phyloP scores from a whole-genome alignment of 2,888 invertebrate genomes.

The Amphimallon solstitiale region DNA sequence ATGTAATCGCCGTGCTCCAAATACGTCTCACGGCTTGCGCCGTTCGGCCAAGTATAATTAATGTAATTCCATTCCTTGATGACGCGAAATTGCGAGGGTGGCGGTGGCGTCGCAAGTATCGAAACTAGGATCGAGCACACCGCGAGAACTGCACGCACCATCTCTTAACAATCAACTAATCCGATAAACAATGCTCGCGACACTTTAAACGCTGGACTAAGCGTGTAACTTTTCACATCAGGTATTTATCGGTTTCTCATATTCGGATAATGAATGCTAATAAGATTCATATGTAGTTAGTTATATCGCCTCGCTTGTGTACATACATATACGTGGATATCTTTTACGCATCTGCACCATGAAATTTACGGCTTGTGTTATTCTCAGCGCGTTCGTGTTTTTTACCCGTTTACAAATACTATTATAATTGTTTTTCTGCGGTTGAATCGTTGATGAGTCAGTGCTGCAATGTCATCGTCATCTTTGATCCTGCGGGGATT shows the following conservation, averaged over 20 bases:
- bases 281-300: constrained; percentile 8
- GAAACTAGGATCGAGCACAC: not conserved
- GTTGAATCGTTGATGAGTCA: not conserved
- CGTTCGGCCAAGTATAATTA: constrained; percentile 75
- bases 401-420: not conserved
- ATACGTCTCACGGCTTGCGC: constrained; percentile 67
- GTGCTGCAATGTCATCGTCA: not conserved
- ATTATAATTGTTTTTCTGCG: not conserved
- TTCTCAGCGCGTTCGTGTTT: constrained; percentile 4
- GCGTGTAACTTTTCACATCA: constrained; percentile 5
- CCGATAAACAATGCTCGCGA: not conserved
- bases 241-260: constrained; percentile 25
- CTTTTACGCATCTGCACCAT: no score
- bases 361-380: constrained; percentile 11
- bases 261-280: constrained; percentile 26
- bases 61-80: constrained; percentile 79
- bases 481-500: no score
- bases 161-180: not conserved
- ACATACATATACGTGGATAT: not conserved
- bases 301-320: not conserved
- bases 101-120: not conserved
- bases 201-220: constrained; percentile 6
- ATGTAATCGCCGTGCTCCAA: constrained; percentile 70
- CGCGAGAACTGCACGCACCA: not conserved
- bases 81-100: constrained; percentile 69